These are phyloP conservation scores for Discoglossus pictus DNA, from an alignment of 2,797 vertebrate genomes.

Conservation along the genomic window DNA sequence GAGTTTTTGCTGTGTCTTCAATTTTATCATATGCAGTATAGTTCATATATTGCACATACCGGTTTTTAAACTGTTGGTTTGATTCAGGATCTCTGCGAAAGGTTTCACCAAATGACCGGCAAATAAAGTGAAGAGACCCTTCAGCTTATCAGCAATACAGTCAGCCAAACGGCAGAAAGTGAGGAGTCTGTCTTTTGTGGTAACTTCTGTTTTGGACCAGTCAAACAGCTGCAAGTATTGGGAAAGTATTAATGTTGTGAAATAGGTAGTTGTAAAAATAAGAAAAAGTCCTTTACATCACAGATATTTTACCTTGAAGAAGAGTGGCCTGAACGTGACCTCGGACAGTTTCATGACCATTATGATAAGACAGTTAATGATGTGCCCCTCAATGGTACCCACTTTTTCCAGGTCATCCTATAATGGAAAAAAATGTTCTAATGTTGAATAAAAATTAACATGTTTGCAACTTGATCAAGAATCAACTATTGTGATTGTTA, in stretches of 20 bases:
- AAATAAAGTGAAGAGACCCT: conserved; percentile 91
- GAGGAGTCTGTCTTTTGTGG: conserved; percentile 78
- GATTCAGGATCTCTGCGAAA: conserved; percentile 79
- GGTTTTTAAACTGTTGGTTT: conserved; percentile 73
- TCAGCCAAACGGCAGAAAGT: conserved; percentile 86
- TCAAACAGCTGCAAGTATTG: conserved; percentile 81
- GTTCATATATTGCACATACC: conserved; percentile 71
- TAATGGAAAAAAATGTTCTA: conserved; percentile 43
- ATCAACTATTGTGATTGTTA: too few species aligned
- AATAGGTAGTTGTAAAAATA: background rate
- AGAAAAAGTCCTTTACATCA: background rate
- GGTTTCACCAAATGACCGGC: conserved; percentile 91
- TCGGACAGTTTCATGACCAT: conserved; percentile 97
- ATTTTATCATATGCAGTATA: too few species aligned
- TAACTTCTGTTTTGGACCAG: conserved; percentile 82
- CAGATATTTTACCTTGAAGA: conserved; percentile 84
- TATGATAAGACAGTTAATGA: conserved; percentile 83
- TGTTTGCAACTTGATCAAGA: too few species aligned
- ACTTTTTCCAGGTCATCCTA: conserved; percentile 82
- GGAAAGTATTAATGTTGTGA: conserved; percentile 20
- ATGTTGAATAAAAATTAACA: too few species aligned
- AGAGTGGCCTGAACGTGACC: conserved; percentile 90
- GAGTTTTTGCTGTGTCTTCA: too few species aligned
- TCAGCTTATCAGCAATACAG: conserved; percentile 81
- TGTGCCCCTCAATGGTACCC: conserved; percentile 72